Evolutionary conservation across 2,113 vertebrate genomes (phyloP).

Genomic region (Indri indri): DNA sequence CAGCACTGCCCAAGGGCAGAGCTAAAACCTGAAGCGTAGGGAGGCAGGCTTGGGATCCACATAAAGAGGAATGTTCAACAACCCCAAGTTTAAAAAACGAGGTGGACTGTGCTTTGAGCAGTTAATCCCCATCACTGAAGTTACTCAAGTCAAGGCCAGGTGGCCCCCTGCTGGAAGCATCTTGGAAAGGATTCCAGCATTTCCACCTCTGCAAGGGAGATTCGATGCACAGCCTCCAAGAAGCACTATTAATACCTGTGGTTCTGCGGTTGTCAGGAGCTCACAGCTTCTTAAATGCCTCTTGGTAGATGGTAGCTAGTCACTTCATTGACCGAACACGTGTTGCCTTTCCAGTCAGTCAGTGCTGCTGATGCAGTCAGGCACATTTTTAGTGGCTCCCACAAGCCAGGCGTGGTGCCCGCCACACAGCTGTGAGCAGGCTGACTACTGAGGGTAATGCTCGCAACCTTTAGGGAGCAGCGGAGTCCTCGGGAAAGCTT

Average conservation of each 20-base stretch:
- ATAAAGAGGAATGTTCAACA: not conserved
- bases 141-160: not conserved
- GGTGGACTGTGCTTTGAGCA: not conserved
- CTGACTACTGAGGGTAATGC: not conserved
- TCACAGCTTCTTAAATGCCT: not conserved
- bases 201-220: not conserved
- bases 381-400: not conserved
- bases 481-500: not conserved
- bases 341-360: not conserved
- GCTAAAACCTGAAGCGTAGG: not conserved
- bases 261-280: not conserved
- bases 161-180: constrained; percentile 42
- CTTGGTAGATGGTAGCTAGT: not conserved
- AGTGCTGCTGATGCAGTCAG: not conserved
- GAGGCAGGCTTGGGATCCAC: not conserved
- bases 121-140: not conserved
- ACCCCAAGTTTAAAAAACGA: not conserved
- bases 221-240: not conserved
- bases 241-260: not conserved
- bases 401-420: not conserved
- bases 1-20: not conserved
- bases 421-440: not conserved
- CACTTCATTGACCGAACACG: not conserved
- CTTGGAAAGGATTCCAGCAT: not conserved
- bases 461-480: no score